Conservation (phyloP, 1,140 invertebrate genomes). For the Lepidotrigona ventralis region DNA sequence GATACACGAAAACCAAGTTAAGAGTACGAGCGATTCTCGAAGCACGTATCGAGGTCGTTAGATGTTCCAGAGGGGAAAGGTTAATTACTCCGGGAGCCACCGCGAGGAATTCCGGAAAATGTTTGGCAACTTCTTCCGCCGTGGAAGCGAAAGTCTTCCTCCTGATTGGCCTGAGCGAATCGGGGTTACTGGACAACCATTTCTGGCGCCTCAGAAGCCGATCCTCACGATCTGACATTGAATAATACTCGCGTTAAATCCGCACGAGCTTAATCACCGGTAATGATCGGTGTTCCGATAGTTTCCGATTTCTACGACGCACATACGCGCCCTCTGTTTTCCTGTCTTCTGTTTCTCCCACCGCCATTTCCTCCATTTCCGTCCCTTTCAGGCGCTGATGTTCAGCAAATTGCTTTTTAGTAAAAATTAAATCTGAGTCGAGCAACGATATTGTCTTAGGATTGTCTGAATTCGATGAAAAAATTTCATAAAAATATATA, state of each 20-base stretch:
- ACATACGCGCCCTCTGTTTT: too few species aligned
- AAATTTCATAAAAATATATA: not conserved
- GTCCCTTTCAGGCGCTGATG: too few species aligned
- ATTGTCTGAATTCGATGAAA: not conserved
- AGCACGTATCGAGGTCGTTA: conserved; percentile 46
- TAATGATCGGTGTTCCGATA: conserved; percentile 45
- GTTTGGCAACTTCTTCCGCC: conserved; percentile 37
- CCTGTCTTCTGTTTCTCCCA: not conserved
- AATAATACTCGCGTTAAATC: conserved; percentile 33
- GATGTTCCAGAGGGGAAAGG: conserved; percentile 45
- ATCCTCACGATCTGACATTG: conserved; percentile 26
- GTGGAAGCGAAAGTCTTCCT: conserved; percentile 44
- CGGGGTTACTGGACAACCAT: conserved; percentile 33
- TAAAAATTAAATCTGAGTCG: too few species aligned
- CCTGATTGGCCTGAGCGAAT: conserved; percentile 26
- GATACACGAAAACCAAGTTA: conserved; percentile 23
- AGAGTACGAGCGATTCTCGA: not conserved
- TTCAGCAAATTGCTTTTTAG: too few species aligned
- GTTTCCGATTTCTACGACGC: conserved; percentile 24
- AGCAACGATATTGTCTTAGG: not conserved
- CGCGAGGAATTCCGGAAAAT: conserved; percentile 45
- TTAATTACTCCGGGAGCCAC: conserved; percentile 40
- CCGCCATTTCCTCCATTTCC: not conserved
- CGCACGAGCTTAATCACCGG: conserved; percentile 17
- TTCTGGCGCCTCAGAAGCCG: not conserved